Evolutionary conservation across 2,888 invertebrate genomes (phyloP).

Genomic region (Synanthedon tipuliformis): DNA sequence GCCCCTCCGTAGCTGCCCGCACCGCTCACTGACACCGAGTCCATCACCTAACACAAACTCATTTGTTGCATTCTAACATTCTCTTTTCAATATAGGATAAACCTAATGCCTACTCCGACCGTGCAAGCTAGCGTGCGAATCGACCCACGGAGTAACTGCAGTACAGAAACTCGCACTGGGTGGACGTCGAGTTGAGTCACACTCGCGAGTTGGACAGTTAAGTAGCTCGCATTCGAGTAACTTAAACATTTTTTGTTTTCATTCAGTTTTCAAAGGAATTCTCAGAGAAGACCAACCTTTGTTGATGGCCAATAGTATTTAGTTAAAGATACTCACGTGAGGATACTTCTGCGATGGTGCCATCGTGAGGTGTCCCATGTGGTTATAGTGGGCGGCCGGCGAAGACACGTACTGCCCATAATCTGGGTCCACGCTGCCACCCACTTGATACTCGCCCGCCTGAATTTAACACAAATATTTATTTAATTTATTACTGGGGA

Average conservation of each 20-base stretch:
- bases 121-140: not conserved
- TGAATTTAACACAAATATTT: constrained; percentile 10
- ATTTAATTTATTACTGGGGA: too few species aligned
- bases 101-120: not conserved
- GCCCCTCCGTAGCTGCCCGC: constrained; percentile 47
- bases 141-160: not conserved
- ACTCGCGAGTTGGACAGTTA: too few species aligned
- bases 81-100: not conserved
- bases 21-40: constrained; percentile 56
- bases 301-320: too few species aligned
- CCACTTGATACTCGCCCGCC: constrained; percentile 57
- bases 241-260: too few species aligned
- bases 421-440: constrained; percentile 55
- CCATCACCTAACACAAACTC: constrained; percentile 44
- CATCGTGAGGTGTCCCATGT: constrained; percentile 67
- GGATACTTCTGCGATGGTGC: constrained; percentile 67
- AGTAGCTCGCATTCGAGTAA: too few species aligned
- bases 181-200: too few species aligned
- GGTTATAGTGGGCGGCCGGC: constrained; percentile 62
- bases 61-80: not conserved
- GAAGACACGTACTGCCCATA: constrained; percentile 67
- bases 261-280: too few species aligned
- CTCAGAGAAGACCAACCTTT: too few species aligned
- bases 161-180: too few species aligned
- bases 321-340: constrained; percentile 34